A percentile compares a stretch with the other conserved stretches of the same genome.
These are phyloP conservation scores for Corythucha ciliata DNA, from an alignment of 2,888 invertebrate genomes.

Conservation along the genomic window DNA sequence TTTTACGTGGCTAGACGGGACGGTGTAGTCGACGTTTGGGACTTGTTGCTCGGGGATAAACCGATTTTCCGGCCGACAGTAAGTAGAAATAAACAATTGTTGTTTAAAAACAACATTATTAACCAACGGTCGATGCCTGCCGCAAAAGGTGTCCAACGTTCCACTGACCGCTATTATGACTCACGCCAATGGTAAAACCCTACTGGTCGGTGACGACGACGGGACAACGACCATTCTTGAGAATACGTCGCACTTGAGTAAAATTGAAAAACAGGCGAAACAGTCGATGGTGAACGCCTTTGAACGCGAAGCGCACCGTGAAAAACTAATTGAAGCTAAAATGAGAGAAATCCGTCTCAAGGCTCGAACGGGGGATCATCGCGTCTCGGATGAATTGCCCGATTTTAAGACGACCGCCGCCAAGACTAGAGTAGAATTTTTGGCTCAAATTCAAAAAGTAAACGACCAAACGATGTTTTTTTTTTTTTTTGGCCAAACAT, in stretches of 20 bases:
- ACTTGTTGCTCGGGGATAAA: constrained; percentile 22
- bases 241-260: constrained; percentile 23
- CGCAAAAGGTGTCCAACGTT: constrained; percentile 12
- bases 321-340: constrained; percentile 29
- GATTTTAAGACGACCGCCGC: too few species aligned
- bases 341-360: constrained; percentile 26
- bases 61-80: constrained; percentile 23
- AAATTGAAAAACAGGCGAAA: constrained; percentile 24
- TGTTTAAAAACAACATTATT: too few species aligned
- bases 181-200: constrained; percentile 22
- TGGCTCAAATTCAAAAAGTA: too few species aligned
- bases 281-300: constrained; percentile 21
- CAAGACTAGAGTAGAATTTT: too few species aligned
- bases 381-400: too few species aligned
- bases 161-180: constrained; percentile 13
- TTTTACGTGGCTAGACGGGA: constrained; percentile 27
- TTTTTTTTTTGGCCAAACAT: too few species aligned
- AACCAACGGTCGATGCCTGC: too few species aligned
- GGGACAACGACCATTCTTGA: constrained; percentile 21
- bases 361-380: too few species aligned
- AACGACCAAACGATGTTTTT: too few species aligned
- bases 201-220: constrained; percentile 20
- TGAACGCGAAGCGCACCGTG: constrained; percentile 27
- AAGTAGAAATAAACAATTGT: too few species aligned
- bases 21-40: constrained; percentile 28